phyloP scores from a whole-genome alignment of 2,113 vertebrate species.

The Diadophis punctatus region DNA sequence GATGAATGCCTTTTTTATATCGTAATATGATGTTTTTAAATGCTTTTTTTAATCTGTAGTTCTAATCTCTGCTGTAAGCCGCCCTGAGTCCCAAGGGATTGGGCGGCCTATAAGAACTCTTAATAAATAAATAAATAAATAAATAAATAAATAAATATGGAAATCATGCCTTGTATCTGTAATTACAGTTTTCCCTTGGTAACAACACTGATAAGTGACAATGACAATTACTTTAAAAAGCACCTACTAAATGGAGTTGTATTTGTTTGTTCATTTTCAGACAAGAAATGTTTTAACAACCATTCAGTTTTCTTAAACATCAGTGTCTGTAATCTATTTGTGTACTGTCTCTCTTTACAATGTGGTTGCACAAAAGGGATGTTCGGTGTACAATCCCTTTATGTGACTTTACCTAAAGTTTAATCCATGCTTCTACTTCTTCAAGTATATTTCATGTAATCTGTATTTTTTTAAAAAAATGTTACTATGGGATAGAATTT shows the following conservation, averaged over 20 bases:
- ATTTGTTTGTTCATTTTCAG: background rate
- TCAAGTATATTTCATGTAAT: background rate
- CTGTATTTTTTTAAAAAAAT: background rate
- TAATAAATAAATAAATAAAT: no score
- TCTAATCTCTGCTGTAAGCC: no score
- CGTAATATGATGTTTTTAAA: no score
- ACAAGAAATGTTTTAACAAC: background rate
- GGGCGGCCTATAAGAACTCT: no score
- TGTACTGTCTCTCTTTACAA: background rate
- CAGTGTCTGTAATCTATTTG: background rate
- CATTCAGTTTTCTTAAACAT: background rate
- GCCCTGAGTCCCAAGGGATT: no score
- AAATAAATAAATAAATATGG: no score
- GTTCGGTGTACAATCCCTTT: background rate
- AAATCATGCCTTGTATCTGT: background rate
- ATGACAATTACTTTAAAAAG: background rate
- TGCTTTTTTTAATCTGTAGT: no score
- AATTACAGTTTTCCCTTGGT: background rate
- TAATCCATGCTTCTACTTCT: background rate
- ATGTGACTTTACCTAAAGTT: background rate
- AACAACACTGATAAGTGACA: background rate
- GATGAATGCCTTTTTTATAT: no score
- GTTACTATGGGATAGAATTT: background rate
- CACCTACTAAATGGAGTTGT: slow-evolving; percentile 3
- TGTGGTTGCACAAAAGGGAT: background rate